phyloP scores from a whole-genome alignment of 2,797 vertebrate species.

The Amblyraja radiata region DNA sequence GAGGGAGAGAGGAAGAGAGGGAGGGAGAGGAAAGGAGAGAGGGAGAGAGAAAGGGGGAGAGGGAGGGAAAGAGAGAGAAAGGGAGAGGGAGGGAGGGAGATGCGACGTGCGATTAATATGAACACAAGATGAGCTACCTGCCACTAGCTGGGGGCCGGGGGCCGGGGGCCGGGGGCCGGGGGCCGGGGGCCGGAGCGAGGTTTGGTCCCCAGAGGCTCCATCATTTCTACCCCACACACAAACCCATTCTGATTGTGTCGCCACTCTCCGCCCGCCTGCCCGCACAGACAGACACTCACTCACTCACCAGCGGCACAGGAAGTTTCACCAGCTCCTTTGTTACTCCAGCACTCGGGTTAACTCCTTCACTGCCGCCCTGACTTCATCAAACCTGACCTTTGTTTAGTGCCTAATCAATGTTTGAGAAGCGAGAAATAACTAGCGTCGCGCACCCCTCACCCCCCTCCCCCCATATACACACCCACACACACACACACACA shows the following conservation, averaged over 20 bases:
- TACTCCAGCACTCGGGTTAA: neutral
- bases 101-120: too few species aligned
- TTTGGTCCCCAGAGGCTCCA: too few species aligned
- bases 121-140: neutral
- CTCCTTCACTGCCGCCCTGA: neutral
- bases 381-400: neutral
- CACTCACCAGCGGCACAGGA: neutral
- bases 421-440: neutral
- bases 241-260: too few species aligned
- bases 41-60: too few species aligned
- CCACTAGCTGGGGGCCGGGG: neutral
- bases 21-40: too few species aligned
- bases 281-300: neutral
- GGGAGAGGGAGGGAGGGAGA: too few species aligned
- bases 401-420: neutral
- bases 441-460: neutral
- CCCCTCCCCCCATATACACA: neutral
- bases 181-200: too few species aligned
- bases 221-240: neutral
- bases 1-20: too few species aligned
- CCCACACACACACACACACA: too few species aligned
- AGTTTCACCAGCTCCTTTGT: constrained; percentile 32
- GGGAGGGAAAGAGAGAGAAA: too few species aligned
- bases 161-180: too few species aligned
- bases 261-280: neutral